Base-by-base conservation (phyloP, 1,140 invertebrate genomes). In the Ylistrum balloti region DNA sequence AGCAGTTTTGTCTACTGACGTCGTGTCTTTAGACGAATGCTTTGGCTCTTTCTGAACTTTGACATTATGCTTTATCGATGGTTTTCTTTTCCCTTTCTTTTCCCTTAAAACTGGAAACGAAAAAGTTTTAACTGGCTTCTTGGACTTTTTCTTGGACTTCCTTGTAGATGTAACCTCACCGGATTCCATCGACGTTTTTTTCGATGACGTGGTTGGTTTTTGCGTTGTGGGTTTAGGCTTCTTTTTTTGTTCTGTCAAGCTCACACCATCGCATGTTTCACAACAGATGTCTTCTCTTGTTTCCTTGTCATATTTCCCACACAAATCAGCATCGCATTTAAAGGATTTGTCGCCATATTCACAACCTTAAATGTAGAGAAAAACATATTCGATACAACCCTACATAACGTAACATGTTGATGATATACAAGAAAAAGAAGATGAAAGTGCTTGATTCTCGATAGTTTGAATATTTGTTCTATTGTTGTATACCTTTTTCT, bases 271-370 rank as follows among this genome's bases (percentile, higher is more conserved):
- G 17, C 56, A 74, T 74, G 56, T 74, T 9, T 74, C 13, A 74
- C 56, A 74, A n/a, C 56, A 74, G 17, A 74, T 74, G n/a, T 74
- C 28, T 74, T 74, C 56, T 28, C 56, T 74, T 17, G 56, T 74
- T 1, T 74, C 56, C 56, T 74, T 74, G n/a, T 74, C 56, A 17
- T 74, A 74, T 74, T 28, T 74, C 56, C 56, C 56, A 74, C 56
- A 74, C 5, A 74, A n/a, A 1, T 74, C 28, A 28, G n/a, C 56
- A 11, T 74, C 56, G 28, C 56, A 74, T n/a, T 7, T 11, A 17
- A 74, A 74, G n/a, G 56, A 74, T 74, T 74, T 74, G 56, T 74
- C 56, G 56, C 56, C 56, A 74, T 74, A 74, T 74, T 74, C 56
- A 28, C 56, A 74, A 17, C 56, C 56, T 74, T 0, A 28, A n/a